A percentile compares a stretch with the other conserved stretches of the same genome.
These are phyloP conservation scores for Euzophera pinguis DNA, from an alignment of 2,888 invertebrate species.

Conservation along the genomic window DNA sequence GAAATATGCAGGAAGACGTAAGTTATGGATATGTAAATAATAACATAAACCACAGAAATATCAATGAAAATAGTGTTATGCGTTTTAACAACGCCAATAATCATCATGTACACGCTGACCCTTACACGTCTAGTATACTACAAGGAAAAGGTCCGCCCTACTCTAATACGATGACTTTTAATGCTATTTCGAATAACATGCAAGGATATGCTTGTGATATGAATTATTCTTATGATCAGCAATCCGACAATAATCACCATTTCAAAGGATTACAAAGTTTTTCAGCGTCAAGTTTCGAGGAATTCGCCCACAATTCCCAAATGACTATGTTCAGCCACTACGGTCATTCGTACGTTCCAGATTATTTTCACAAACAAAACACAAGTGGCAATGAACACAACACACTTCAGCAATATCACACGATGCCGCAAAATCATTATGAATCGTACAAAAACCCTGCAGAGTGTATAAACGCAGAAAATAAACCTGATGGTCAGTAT, in stretches of 20 bases:
- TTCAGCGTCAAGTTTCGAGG: conserved; percentile 73
- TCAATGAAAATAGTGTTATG: conserved; percentile 46
- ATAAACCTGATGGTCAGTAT: conserved; percentile 78
- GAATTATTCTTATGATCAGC: conserved; percentile 65
- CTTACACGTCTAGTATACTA: conserved; percentile 66
- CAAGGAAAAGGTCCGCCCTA: conserved; percentile 70
- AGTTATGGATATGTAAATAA: conserved; percentile 62
- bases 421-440: conserved; percentile 57
- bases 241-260: conserved; percentile 46
- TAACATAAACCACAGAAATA: conserved; percentile 64
- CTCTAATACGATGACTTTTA: conserved; percentile 52
- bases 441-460: conserved; percentile 61
- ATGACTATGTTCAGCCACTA: conserved; percentile 75
- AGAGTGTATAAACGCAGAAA: conserved; percentile 67
- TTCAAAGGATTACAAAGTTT: conserved; percentile 69
- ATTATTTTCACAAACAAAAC: conserved; percentile 62
- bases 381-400: conserved; percentile 50
- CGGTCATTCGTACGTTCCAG: conserved; percentile 68
- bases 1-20: conserved; percentile 37
- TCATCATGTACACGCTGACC: conserved; percentile 59
- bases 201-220: conserved; percentile 71
- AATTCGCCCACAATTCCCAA: conserved; percentile 76
- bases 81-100: conserved; percentile 67
- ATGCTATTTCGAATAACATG: conserved; percentile 52
- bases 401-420: conserved; percentile 57